phyloP scores from a whole-genome alignment of 2,888 invertebrate genomes.

The Miltochrista miniata region DNA sequence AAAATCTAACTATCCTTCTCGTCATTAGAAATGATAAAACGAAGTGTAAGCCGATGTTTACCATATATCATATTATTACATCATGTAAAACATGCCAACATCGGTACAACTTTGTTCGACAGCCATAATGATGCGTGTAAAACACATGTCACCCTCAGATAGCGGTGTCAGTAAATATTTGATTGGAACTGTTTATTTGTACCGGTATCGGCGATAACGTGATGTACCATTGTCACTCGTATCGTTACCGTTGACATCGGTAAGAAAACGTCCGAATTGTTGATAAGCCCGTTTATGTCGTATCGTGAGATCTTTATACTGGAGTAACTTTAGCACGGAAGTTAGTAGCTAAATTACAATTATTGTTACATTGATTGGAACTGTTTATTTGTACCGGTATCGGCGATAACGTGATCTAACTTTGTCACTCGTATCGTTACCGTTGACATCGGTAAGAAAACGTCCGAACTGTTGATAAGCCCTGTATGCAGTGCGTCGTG shows the following conservation, averaged over 20 bases:
- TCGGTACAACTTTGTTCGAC: constrained; percentile 22
- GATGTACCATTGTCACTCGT: constrained; percentile 50
- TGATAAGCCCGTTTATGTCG: constrained; percentile 20
- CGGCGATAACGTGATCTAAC: constrained; percentile 54
- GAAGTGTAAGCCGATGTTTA: too few relatives aligned
- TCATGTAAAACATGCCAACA: constrained; percentile 12
- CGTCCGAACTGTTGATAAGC: constrained; percentile 26
- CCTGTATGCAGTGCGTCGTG: constrained; percentile 16
- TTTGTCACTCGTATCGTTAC: constrained; percentile 49
- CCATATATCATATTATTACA: too few relatives aligned
- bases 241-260: constrained; percentile 29
- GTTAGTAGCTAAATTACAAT: too few relatives aligned
- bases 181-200: constrained; percentile 57
- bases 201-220: constrained; percentile 59
- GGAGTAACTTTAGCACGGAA: neutral
- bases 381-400: constrained; percentile 59
- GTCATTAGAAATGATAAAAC: too few relatives aligned
- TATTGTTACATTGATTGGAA: constrained; percentile 38
- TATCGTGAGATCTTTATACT: constrained; percentile 15
- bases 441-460: constrained; percentile 26
- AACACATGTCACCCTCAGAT: constrained; percentile 58
- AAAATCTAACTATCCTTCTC: too few relatives aligned
- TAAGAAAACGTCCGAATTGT: constrained; percentile 27
- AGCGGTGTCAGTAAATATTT: constrained; percentile 61
- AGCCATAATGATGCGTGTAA: constrained; percentile 51